Percentiles rank a stretch among this genome's conserved stretches.
These are phyloP conservation scores for Premnoplex brunnescens DNA, from an alignment of 2,797 vertebrate genomes.

Conservation along the genomic window DNA sequence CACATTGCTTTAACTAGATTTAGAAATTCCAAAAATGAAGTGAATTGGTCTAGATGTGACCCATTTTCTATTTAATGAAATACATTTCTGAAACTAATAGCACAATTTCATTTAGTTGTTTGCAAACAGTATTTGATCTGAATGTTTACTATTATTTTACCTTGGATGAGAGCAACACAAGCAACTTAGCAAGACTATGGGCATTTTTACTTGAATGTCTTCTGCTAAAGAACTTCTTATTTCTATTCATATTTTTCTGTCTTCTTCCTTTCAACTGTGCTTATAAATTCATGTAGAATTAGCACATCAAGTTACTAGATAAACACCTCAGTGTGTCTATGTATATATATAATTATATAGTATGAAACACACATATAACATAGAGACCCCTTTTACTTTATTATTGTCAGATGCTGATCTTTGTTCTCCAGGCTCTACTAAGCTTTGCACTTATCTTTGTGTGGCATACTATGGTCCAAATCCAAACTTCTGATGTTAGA, in stretches of 20 bases:
- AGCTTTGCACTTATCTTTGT: background rate
- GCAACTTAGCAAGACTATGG: background rate
- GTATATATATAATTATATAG: too few relatives aligned
- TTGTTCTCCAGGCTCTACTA: background rate
- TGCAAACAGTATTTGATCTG: background rate
- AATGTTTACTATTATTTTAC: background rate
- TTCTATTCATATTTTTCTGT: background rate
- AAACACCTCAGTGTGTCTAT: fast-evolving
- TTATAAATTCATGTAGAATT: background rate
- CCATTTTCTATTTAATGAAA: background rate
- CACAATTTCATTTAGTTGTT: background rate
- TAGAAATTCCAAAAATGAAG: background rate
- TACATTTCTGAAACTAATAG: background rate
- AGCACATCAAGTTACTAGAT: background rate
- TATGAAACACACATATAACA: background rate
- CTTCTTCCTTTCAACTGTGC: background rate
- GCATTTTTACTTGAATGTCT: background rate
- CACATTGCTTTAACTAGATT: background rate
- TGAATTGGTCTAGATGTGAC: background rate
- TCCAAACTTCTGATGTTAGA: background rate
- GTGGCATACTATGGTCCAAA: background rate
- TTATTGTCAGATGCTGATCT: background rate
- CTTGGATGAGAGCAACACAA: background rate
- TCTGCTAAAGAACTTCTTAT: background rate
- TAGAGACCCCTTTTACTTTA: background rate